Conservation (phyloP, 1,140 invertebrate genomes). For the Caenorhabditis briggsae region DNA sequence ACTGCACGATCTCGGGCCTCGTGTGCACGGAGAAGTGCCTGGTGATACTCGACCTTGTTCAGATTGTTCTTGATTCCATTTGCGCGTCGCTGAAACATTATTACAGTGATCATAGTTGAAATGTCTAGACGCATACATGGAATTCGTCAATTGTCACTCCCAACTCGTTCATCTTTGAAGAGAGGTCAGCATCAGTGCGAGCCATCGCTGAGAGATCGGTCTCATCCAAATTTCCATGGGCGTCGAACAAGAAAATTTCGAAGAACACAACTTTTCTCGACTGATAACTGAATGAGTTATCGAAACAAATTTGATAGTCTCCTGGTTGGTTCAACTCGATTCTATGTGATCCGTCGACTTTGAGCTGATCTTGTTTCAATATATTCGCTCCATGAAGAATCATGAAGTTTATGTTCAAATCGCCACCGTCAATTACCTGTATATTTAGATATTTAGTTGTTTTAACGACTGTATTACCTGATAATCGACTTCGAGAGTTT, state of each 20-base stretch:
- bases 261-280: constrained; percentile 78
- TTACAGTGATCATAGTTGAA: background rate
- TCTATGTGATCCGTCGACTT: constrained; percentile 77
- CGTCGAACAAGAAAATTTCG: constrained; percentile 75
- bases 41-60: constrained; percentile 78
- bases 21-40: constrained; percentile 78
- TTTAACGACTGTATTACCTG: constrained; percentile 72
- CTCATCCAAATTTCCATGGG: constrained; percentile 76
- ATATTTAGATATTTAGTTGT: background rate
- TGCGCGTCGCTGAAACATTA: constrained; percentile 62
- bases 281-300: constrained; percentile 79
- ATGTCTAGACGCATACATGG: constrained; percentile 69
- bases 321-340: constrained; percentile 69
- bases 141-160: constrained; percentile 69
- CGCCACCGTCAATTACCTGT: constrained; percentile 79
- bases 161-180: constrained; percentile 52
- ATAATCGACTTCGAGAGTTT: constrained; percentile 78
- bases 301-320: constrained; percentile 79
- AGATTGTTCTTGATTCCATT: constrained; percentile 78
- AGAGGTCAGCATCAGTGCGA: constrained; percentile 55
- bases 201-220: constrained; percentile 64
- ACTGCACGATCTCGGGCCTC: constrained; percentile 79
- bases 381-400: constrained; percentile 73
- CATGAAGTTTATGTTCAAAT: constrained; percentile 78
- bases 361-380: constrained; percentile 73